Evolutionary conservation across 2,113 vertebrate genomes (phyloP), one percentile per base, ranked within the genome.

Genomic region (Phoenicopterus ruber): DNA sequence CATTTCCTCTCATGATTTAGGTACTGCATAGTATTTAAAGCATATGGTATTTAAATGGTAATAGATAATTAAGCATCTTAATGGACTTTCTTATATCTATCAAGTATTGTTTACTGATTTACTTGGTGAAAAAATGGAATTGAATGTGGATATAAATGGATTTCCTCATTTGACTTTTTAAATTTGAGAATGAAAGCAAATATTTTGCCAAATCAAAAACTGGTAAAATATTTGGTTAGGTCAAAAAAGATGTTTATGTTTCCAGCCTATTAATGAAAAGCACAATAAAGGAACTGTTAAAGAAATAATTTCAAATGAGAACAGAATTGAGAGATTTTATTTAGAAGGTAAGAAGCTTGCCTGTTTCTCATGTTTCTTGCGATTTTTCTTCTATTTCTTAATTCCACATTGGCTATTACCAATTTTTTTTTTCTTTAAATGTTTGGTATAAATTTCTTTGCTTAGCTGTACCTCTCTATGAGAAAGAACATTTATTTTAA

Each of bases 1-100:
- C 40, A 24, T 87, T 96, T 93, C 52, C 34, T 31, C 29, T 86
- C 15, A 47, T 82, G 72, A 86, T 29, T 47, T 70, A 93, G 46
- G 36, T 78, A 63, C 52, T 66, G 11, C 5, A 10, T 49, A 36
- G 29, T 34, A 83, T 62, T 92, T 94, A 95, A 97, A 92, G 62
- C 89, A 86, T 77, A 65, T 6, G 3, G 31, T 21, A 44, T 92
- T 97, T 94, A 78, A 96, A 95, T 2, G 0, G n/a, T 59, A 92
- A 70, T 36, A 96, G 57, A 82, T 93, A 86, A 94, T 85, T 93
- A 70, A 96, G 82, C 59, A 47, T 42, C 61, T 88, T 94, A 42
- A 55, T 86, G 59, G 72, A 58, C 52, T 91, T 70, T 19, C 47
- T 77, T 83, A 42, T 28, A 59, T 46, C 36, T 69, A 62, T 77